Evolutionary conservation across 2,888 invertebrate species (phyloP).

Genomic region (Nephrotoma guestfalica): DNA sequence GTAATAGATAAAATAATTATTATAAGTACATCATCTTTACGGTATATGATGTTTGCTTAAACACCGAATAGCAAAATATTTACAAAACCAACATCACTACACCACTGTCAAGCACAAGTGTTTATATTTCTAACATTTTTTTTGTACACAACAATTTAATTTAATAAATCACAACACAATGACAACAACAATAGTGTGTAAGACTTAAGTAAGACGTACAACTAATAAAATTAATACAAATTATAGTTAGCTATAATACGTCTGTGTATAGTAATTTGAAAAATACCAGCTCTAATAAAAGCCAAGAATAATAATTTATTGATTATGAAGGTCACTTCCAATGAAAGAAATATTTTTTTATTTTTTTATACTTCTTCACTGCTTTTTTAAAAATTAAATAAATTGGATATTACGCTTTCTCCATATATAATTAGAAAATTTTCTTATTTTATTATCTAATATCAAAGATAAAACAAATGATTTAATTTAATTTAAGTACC

Average conservation of each 20-base stretch:
- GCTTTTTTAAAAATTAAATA: background rate
- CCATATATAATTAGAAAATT: background rate
- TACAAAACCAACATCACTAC: background rate
- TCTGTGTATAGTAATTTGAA: background rate
- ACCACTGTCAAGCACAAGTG: background rate
- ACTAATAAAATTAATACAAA: background rate
- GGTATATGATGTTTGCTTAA: no score
- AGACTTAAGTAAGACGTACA: background rate
- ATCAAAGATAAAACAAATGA: background rate
- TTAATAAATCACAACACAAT: background rate
- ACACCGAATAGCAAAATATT: no score
- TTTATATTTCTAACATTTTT: background rate
- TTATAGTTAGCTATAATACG: background rate
- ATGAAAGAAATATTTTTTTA: background rate
- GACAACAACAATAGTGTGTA: background rate
- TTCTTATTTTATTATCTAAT: background rate
- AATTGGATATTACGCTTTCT: background rate
- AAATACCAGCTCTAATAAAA: background rate
- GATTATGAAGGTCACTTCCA: background rate
- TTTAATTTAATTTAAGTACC: background rate
- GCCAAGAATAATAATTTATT: background rate
- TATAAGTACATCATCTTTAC: no score
- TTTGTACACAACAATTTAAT: background rate
- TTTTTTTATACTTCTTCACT: background rate
- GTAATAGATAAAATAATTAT: no score